Base-by-base conservation (phyloP, 2,113 vertebrate species). In the Rattus rattus region DNA sequence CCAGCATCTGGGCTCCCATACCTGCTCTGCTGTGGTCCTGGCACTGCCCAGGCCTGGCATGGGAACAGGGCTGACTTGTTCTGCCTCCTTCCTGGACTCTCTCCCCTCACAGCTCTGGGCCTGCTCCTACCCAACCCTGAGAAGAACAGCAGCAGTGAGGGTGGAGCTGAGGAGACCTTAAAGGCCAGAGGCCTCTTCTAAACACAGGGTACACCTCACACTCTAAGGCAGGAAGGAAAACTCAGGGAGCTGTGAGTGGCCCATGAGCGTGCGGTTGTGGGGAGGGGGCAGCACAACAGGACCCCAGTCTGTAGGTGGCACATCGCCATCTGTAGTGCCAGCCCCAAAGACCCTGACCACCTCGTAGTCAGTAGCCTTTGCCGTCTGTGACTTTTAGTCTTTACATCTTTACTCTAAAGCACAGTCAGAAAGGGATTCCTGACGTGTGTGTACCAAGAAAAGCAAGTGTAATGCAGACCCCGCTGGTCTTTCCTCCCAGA, bases 1-100 rank as follows among this genome's bases (percentile, higher is more conserved):
- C 97, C 96, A 92, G 97, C 92, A 59, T 97, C 97, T 90, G 94
- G 81, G 96, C 87, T 89, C 94, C 11, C 2, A 87, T 54, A 97
- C 97, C 98, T 98, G 94, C 93, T 95, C 97, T 93, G 88, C 98
- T 97, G 91, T 95, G 97, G 72, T 91, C 89, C 96, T 73, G 95
- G 97, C 79, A 95, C 95, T 88, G 97, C 96, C 94, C 0, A 0
- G 79, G 77, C n/a, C 20, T 11, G 26, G 92, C 5, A 11, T 47
- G 83, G 97, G 97, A 98, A 98, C 98, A 98, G 98, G 97, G 94
- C 97, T 24, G 88, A 85, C 97, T 98, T 98, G 98, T 99, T 98
- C 95, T 1, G 93, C 94, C 65, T 43, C 88, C 84, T 97, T 96
- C 94, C 97, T 85, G 91, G 83, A 79, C 65, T 30, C 52, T 19